Conservation (phyloP, 2,797 vertebrate species). For the Gobionotothen gibberifrons region DNA sequence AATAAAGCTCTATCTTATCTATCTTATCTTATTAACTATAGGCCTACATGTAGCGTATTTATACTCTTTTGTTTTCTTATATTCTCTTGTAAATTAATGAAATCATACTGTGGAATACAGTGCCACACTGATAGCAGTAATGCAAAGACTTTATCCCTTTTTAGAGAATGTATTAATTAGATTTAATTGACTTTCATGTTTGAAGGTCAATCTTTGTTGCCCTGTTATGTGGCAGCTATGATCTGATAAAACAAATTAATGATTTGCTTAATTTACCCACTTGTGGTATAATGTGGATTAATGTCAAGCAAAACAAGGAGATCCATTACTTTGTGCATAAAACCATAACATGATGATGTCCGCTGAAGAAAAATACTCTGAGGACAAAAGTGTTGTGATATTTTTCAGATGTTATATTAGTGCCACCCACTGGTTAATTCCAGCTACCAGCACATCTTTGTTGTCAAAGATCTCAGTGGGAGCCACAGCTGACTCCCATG, state of each 20-base stretch:
- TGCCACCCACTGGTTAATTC: slow-evolving; percentile 76
- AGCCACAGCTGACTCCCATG: slow-evolving; percentile 60
- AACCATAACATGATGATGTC: slow-evolving; percentile 24
- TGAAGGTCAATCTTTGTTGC: slow-evolving; percentile 18
- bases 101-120: not conserved
- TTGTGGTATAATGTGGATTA: slow-evolving; percentile 25
- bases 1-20: no score
- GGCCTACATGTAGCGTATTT: not conserved
- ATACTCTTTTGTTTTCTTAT: not conserved
- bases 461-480: slow-evolving; percentile 53
- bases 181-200: slow-evolving; percentile 4
- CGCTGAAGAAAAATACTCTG: slow-evolving; percentile 11
- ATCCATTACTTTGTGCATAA: slow-evolving; percentile 23
- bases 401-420: slow-evolving; percentile 62
- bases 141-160: not conserved
- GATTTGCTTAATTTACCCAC: slow-evolving; percentile 23
- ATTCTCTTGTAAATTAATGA: not conserved
- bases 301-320: slow-evolving; percentile 23
- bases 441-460: slow-evolving; percentile 47
- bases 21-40: no score
- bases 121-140: not conserved
- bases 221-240: not conserved
- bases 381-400: slow-evolving; percentile 26
- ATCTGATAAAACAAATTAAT: slow-evolving; percentile 14
- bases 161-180: not conserved